Percentiles rank a stretch among this genome's conserved stretches.
Conservation (phyloP, 2,888 invertebrate species). For the Ctenicera cuprea region DNA sequence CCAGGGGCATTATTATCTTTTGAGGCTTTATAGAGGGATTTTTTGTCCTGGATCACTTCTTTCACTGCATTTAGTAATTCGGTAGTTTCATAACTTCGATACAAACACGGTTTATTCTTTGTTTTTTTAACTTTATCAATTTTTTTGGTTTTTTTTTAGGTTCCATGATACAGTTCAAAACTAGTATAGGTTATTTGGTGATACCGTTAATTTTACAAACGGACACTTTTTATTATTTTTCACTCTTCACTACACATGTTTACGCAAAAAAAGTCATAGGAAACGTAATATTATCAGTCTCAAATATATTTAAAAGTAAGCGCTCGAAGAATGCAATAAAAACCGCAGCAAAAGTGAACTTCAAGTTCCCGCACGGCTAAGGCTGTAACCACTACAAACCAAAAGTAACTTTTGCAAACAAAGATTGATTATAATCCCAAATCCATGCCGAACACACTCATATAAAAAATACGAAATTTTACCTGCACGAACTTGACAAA, state of each 20-base stretch:
- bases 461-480: constrained; percentile 1
- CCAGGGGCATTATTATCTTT: constrained; percentile 9
- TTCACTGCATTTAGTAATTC: constrained; percentile 18
- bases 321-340: constrained; percentile 2
- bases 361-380: constrained; percentile 6
- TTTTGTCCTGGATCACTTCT: constrained; percentile 15
- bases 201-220: constrained; percentile 13
- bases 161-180: neutral
- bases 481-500: constrained; percentile 4
- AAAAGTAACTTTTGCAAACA: neutral
- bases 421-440: constrained; percentile 2
- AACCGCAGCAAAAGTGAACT: constrained; percentile 8
- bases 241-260: neutral
- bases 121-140: neutral
- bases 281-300: constrained; percentile 1
- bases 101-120: constrained; percentile 1
- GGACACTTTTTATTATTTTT: constrained; percentile 11
- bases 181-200: constrained; percentile 19
- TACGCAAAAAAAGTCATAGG: constrained; percentile 4
- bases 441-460: constrained; percentile 11
- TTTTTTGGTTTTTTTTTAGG: constrained; percentile 3
- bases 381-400: constrained; percentile 8
- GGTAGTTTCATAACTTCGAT: constrained; percentile 10
- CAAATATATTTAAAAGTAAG: constrained; percentile 2
- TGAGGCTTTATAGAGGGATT: constrained; percentile 10